phyloP scores from a whole-genome alignment of 2,113 vertebrate genomes.

The Prietella phreatophila region DNA sequence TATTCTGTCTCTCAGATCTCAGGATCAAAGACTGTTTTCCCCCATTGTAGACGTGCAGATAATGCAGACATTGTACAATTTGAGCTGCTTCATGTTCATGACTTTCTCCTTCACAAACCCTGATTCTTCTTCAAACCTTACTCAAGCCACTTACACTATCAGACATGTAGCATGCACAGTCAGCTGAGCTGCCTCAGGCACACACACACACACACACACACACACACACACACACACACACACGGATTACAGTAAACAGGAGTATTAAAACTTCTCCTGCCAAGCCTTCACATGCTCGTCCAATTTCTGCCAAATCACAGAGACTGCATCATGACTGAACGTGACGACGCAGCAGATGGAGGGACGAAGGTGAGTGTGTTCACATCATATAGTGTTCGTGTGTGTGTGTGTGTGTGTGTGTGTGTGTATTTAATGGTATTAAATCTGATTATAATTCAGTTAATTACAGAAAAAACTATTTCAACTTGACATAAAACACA shows the following conservation, averaged over 20 bases:
- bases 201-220: not conserved
- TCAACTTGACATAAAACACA: too few species aligned
- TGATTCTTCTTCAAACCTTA: not conserved
- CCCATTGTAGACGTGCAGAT: too few species aligned
- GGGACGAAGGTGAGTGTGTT: not conserved
- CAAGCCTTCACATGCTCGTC: conserved; percentile 16
- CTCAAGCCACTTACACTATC: not conserved
- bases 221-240: not conserved
- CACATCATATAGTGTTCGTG: not conserved
- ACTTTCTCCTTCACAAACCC: not conserved
- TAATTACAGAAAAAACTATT: not conserved
- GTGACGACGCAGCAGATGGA: not conserved
- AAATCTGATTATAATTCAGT: not conserved
- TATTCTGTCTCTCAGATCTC: too few species aligned
- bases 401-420: conserved; percentile 5
- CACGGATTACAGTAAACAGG: not conserved
- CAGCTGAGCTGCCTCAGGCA: not conserved
- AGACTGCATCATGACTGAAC: not conserved
- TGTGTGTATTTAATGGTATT: not conserved
- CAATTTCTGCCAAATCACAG: conserved; percentile 5
- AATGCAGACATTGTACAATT: not conserved
- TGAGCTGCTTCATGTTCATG: not conserved
- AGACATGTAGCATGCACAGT: not conserved
- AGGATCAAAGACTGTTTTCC: too few species aligned
- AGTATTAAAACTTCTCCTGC: not conserved